Conservation (phyloP, 2,797 vertebrate genomes). For the Rousettus madagascariensis region DNA sequence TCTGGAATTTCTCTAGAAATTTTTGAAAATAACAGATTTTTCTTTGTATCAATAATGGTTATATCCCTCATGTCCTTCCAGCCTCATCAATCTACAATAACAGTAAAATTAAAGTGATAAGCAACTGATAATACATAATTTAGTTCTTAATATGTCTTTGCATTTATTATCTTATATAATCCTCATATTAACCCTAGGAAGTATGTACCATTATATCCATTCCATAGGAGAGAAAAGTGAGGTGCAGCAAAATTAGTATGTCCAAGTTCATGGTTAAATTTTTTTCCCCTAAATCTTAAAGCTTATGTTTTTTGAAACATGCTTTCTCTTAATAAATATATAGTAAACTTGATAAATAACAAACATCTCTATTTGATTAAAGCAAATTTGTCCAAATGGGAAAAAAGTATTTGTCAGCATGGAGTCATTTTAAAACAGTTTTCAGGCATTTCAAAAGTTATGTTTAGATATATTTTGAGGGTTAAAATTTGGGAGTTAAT, state of each 20-base stretch:
- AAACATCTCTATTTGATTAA: background rate
- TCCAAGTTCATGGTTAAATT: background rate
- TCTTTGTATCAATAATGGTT: background rate
- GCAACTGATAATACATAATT: background rate
- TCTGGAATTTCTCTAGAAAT: conserved; percentile 23
- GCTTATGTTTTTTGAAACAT: background rate
- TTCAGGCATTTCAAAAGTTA: background rate
- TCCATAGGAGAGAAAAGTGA: conserved; percentile 2
- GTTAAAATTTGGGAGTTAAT: background rate
- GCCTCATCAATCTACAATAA: background rate
- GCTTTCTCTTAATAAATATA: conserved; percentile 12
- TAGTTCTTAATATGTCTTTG: background rate
- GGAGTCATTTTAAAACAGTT: background rate
- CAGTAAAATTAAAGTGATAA: background rate
- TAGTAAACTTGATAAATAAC: background rate
- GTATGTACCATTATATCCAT: background rate
- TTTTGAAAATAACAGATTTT: background rate
- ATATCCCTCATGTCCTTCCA: background rate
- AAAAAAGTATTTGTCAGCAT: background rate
- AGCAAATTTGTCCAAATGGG: background rate
- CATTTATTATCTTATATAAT: background rate
- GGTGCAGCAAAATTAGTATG: background rate
- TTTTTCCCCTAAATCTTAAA: background rate
- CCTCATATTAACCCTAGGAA: background rate
- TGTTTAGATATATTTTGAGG: background rate